Conservation (phyloP, 1,140 invertebrate species). For the Neelides sp. region DNA sequence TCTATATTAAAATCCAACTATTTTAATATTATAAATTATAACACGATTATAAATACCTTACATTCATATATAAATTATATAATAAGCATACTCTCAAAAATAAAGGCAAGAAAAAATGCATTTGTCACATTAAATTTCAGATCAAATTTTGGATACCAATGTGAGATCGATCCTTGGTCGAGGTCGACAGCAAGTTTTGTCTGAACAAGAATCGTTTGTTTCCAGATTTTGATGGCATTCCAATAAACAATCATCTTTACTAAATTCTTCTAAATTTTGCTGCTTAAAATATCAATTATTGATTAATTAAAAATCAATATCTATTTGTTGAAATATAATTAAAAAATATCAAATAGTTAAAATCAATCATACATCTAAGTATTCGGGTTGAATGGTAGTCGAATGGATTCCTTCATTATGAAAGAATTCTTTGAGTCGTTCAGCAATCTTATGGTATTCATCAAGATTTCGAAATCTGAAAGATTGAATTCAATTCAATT, state of each 20-base stretch:
- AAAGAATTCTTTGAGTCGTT: slow-evolving; percentile 88
- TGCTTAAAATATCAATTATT: too few species aligned
- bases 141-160: too few species aligned
- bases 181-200: slow-evolving; percentile 28
- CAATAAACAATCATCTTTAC: slow-evolving; percentile 23
- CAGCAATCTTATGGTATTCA: slow-evolving; percentile 80
- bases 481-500: slow-evolving; percentile 14
- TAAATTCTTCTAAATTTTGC: not conserved
- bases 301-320: not conserved
- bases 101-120: too few species aligned
- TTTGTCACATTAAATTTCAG: too few species aligned
- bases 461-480: slow-evolving; percentile 65
- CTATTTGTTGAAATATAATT: not conserved
- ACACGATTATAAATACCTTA: too few species aligned
- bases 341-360: too few species aligned
- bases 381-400: slow-evolving; percentile 86
- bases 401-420: slow-evolving; percentile 85
- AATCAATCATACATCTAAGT: slow-evolving; percentile 66
- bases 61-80: too few species aligned
- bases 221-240: slow-evolving; percentile 8
- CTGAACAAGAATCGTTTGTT: slow-evolving; percentile 15
- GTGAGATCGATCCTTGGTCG: too few species aligned
- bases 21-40: too few species aligned
- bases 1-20: too few species aligned
- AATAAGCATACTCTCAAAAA: too few species aligned